Base-by-base conservation (phyloP, 2,888 invertebrate genomes). In the Salticus scenicus region DNA sequence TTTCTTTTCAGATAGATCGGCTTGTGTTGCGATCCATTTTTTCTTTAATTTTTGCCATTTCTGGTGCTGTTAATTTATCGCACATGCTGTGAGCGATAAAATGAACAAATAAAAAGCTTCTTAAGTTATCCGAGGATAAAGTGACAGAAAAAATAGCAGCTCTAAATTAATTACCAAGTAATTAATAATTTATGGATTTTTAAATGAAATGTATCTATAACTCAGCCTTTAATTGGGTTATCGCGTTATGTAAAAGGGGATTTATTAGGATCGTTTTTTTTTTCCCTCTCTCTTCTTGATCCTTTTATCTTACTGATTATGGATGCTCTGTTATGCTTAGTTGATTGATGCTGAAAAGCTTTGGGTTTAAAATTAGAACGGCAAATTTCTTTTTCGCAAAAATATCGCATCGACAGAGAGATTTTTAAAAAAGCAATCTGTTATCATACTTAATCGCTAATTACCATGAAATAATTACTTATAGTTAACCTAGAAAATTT, bases 181-280 rank as follows among this genome's bases (percentile, higher is more conserved):
- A 85, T 85, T 85, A 85, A 78, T 84, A 85, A 85, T 85, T 85
- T 85, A 85, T 85, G 78, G 78, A 85, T 85, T 85, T 79, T 84
- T 84, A 64, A 84, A 84, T 78, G 79, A 74, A 79, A 74, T 30
- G 77, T 73, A 77, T 84, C 83, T 72, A 84, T 83, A 83, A 83
- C 76, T 83, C 72, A 66, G 27, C 72, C 28, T 77, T 42, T 83
- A 83, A 83, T 83, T 83, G 83, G 83, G 83, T 76, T 83, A 83
- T 83, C 83, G 83, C 76, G 83, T 66, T 76, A 83, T 77, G 77
- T 77, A 83, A 76, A 77, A 83, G 76, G 17, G 82, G 82, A 82
- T 82, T 82, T 76, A 82, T 82, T 76, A 75, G 69, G 51, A 69
- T 67, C 28, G 51, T 42, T 75, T 51, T 74, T 64, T 81, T 73